phyloP scores from a whole-genome alignment of 2,113 vertebrate species.

The Rhinichthys klamathensis region DNA sequence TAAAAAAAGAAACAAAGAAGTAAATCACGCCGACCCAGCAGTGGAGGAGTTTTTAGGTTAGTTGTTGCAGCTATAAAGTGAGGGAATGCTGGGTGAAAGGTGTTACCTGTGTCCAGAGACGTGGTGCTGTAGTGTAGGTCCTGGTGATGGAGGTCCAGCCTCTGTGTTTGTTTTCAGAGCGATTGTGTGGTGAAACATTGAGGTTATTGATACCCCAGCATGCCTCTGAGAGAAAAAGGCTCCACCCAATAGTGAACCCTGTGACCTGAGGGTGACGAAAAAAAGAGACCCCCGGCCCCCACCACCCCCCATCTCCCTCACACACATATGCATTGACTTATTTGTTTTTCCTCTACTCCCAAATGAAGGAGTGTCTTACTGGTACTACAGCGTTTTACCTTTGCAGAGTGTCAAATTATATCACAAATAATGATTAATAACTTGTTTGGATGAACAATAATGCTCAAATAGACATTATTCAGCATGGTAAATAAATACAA shows the following conservation, averaged over 20 bases:
- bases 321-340: neutral
- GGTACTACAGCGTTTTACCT: neutral
- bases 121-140: conserved; percentile 16
- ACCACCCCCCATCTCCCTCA: neutral
- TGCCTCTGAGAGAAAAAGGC: conserved; percentile 36
- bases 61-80: neutral
- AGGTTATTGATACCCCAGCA: conserved; percentile 54
- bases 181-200: conserved; percentile 41
- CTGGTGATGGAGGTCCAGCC: neutral
- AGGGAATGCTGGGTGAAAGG: conserved; percentile 32
- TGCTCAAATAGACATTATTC: conserved; percentile 1
- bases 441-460: neutral
- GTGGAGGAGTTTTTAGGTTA: neutral
- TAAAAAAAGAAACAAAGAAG: conserved; percentile 37
- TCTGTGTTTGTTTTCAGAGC: conserved; percentile 55
- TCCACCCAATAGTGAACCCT: conserved; percentile 52
- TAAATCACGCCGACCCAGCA: neutral
- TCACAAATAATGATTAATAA: neutral
- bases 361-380: neutral
- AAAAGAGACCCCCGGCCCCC: neutral
- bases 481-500: neutral
- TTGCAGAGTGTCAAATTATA: neutral
- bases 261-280: conserved; percentile 40
- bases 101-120: conserved; percentile 40
- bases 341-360: neutral